These are phyloP conservation scores for Meteorus colon DNA, from an alignment of 2,888 invertebrate species.

Conservation along the genomic window DNA sequence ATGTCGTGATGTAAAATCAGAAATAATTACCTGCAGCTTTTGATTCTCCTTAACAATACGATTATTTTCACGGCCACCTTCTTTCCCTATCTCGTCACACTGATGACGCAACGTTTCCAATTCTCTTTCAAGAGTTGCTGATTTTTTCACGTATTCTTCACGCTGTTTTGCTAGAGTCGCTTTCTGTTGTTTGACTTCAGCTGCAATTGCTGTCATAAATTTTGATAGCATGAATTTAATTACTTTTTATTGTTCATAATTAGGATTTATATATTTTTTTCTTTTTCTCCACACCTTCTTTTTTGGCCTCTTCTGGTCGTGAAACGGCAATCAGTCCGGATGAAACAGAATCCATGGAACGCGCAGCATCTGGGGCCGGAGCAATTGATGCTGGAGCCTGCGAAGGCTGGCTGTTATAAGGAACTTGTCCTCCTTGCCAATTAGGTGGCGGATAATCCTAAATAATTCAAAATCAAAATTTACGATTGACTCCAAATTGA, in stretches of 20 bases:
- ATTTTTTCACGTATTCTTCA: constrained; percentile 87
- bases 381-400: constrained; percentile 63
- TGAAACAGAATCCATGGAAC: constrained; percentile 60
- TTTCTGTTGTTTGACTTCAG: constrained; percentile 88
- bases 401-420: constrained; percentile 68
- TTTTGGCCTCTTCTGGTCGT: constrained; percentile 70
- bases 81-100: constrained; percentile 83
- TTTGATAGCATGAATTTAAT: not conserved
- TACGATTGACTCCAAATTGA: not conserved
- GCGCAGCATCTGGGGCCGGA: constrained; percentile 58
- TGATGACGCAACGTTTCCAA: constrained; percentile 86
- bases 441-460: constrained; percentile 70
- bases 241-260: constrained; percentile 41
- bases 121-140: constrained; percentile 83
- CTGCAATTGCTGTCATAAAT: constrained; percentile 80
- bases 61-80: constrained; percentile 85
- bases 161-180: constrained; percentile 86
- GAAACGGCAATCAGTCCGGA: constrained; percentile 57
- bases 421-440: constrained; percentile 69
- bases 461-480: constrained; percentile 52
- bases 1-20: not conserved
- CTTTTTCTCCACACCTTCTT: constrained; percentile 65
- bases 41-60: constrained; percentile 88
- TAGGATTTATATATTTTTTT: not conserved
- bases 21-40: constrained; percentile 83